phyloP scores from a whole-genome alignment of 2,113 vertebrate genomes.

The Campylorhamphus procurvoides region DNA sequence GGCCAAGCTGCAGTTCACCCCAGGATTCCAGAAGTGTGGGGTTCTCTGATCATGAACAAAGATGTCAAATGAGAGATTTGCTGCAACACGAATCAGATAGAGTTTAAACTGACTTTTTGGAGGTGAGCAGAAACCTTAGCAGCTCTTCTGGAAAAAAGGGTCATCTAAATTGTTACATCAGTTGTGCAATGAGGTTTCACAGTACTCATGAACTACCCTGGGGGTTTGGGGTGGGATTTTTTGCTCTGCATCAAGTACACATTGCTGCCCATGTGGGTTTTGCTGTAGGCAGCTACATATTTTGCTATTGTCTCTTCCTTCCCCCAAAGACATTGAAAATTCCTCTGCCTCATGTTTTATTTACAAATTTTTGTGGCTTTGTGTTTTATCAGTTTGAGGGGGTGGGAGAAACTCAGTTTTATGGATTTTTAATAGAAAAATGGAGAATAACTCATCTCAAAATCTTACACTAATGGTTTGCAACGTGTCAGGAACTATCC shows the following conservation, averaged over 20 bases:
- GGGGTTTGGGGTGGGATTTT: neutral
- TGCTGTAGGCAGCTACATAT: neutral
- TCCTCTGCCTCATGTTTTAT: neutral
- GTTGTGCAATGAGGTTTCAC: neutral
- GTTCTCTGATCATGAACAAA: neutral
- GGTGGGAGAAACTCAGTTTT: neutral
- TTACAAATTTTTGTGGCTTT: neutral
- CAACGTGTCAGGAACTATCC: neutral
- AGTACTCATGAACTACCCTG: neutral
- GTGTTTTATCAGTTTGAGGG: slow-evolving; percentile 11
- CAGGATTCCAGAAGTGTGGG: neutral
- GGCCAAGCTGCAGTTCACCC: neutral
- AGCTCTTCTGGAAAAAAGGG: neutral
- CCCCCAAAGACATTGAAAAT: neutral
- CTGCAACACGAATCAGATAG: rapidly evolving
- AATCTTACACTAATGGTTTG: neutral
- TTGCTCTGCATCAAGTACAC: neutral
- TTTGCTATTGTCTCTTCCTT: slow-evolving; percentile 26
- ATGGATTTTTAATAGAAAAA: neutral
- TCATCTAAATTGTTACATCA: neutral
- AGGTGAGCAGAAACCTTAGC: neutral
- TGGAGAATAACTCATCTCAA: neutral
- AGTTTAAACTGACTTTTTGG: neutral
- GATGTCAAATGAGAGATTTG: neutral
- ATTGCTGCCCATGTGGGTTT: neutral